Percentiles rank a stretch among this genome's conserved stretches.
phyloP scores from a whole-genome alignment of 2,797 vertebrate genomes.

The Eulemur coronatus region DNA sequence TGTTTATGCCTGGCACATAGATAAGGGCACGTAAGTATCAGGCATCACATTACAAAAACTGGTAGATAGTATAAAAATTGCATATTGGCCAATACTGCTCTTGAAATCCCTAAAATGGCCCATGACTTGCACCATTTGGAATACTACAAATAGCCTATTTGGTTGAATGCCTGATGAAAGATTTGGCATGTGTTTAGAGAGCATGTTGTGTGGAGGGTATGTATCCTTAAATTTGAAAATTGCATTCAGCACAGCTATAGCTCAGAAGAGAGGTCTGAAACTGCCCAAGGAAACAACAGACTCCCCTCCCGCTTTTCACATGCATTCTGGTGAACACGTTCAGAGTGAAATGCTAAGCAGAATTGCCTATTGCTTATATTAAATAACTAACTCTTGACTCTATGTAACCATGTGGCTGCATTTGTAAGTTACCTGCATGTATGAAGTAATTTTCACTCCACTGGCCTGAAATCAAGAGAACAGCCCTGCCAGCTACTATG shows the following conservation, averaged over 20 bases:
- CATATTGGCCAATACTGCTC: background rate
- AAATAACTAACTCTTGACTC: background rate
- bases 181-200: background rate
- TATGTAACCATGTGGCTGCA: background rate
- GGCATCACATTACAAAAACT: background rate
- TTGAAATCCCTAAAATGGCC: background rate
- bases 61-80: background rate
- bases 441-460: background rate
- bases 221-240: background rate
- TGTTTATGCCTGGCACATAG: background rate
- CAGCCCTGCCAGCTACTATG: background rate
- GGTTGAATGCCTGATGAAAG: background rate
- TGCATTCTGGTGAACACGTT: background rate
- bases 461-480: background rate
- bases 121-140: background rate
- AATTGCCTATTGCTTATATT: background rate
- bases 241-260: background rate
- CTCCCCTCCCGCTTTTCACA: background rate
- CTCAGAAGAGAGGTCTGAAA: background rate
- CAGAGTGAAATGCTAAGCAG: background rate
- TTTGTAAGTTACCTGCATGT: background rate
- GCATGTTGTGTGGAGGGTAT: background rate
- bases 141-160: background rate
- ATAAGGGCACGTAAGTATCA: background rate
- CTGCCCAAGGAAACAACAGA: background rate